phyloP scores from a whole-genome alignment of 2,113 vertebrate species.

The Seriola aureovittata region DNA sequence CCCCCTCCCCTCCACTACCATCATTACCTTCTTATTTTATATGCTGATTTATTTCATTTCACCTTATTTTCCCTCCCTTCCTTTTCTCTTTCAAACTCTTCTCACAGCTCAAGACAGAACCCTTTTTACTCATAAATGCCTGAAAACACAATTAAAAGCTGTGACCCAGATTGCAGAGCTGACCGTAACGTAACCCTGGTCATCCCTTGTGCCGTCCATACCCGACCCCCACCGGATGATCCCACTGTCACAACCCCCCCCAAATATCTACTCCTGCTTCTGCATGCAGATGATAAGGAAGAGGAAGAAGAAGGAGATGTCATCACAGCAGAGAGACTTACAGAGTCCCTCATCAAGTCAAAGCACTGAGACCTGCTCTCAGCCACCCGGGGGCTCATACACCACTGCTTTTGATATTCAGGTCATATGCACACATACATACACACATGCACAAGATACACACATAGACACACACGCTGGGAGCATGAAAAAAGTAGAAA shows the following conservation, averaged over 20 bases:
- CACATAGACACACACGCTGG: neutral
- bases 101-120: constrained; percentile 16
- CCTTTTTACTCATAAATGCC: constrained; percentile 25
- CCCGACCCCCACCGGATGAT: neutral
- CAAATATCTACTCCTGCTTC: constrained; percentile 19
- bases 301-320: constrained; percentile 31
- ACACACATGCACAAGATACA: neutral
- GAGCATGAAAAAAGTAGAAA: constrained; percentile 4
- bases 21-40: constrained; percentile 61
- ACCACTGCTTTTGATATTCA: constrained; percentile 52
- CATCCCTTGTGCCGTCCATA: constrained; percentile 30
- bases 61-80: neutral
- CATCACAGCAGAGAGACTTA: constrained; percentile 33
- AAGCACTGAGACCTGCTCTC: constrained; percentile 50
- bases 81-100: constrained; percentile 17
- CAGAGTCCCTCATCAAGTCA: constrained; percentile 44
- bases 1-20: constrained; percentile 9
- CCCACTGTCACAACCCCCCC: constrained; percentile 1
- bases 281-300: constrained; percentile 65
- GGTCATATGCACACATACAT: neutral
- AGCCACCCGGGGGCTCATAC: constrained; percentile 29
- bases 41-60: constrained; percentile 50
- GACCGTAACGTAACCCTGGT: constrained; percentile 44
- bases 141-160: constrained; percentile 68
- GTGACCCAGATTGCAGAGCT: constrained; percentile 48